Percentiles rank a stretch among this genome's conserved stretches.
phyloP scores from a whole-genome alignment of 2,888 invertebrate species.

The Nemotelus pantherinus region DNA sequence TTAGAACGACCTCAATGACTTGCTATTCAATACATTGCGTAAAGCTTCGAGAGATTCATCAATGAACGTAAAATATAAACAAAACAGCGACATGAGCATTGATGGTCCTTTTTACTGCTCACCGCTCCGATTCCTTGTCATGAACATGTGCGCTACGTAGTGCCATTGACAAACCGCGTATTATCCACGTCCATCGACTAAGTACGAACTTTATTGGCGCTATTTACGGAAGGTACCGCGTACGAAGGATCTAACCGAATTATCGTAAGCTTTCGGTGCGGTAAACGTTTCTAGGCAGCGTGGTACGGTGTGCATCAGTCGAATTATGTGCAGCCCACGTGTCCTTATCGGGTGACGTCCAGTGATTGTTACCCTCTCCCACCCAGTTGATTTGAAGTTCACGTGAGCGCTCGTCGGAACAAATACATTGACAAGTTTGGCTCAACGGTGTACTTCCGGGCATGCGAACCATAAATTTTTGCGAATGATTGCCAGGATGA shows the following conservation, averaged over 20 bases:
- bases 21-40: background rate
- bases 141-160: conserved; percentile 19
- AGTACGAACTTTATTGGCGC: background rate
- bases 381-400: conserved; percentile 31
- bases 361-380: conserved; percentile 39
- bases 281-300: background rate
- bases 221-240: conserved; percentile 2
- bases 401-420: conserved; percentile 25
- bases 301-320: too few relatives aligned
- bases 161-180: background rate
- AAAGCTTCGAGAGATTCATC: conserved; percentile 30
- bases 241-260: conserved; percentile 24
- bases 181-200: conserved; percentile 24
- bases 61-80: conserved; percentile 28
- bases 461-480: conserved; percentile 12
- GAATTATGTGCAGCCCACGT: background rate
- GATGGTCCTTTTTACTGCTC: background rate
- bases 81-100: conserved; percentile 24
- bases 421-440: conserved; percentile 10
- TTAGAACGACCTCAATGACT: background rate
- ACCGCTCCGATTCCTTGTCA: background rate
- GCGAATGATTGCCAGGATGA: background rate
- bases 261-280: conserved; percentile 23
- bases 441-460: conserved; percentile 11
- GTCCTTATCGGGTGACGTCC: conserved; percentile 28